phyloP scores from a whole-genome alignment of 2,797 vertebrate species.

The Microctenopoma steveboyesi region DNA sequence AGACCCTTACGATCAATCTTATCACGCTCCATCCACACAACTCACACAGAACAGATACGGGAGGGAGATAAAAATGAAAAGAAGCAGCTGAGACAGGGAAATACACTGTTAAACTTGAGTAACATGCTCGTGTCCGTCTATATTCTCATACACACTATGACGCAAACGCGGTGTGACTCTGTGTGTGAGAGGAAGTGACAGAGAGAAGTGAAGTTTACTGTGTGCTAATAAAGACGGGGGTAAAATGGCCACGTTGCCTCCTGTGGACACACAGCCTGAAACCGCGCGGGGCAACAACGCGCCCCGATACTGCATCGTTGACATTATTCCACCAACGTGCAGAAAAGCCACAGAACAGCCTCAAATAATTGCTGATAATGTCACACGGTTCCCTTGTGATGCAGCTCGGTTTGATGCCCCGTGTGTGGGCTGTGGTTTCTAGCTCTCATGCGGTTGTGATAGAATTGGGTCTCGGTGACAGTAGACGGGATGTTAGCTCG shows the following conservation, averaged over 20 bases:
- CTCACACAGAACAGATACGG: conserved; percentile 25
- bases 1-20: conserved; percentile 65
- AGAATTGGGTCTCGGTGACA: conserved; percentile 70
- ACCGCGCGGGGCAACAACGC: conserved; percentile 22
- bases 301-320: neutral
- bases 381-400: conserved; percentile 36
- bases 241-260: conserved; percentile 55
- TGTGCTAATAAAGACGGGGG: conserved; percentile 56
- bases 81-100: conserved; percentile 17
- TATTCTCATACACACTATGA: conserved; percentile 2
- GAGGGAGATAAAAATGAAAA: neutral
- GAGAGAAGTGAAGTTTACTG: conserved; percentile 56
- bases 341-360: conserved; percentile 31
- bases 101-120: conserved; percentile 17
- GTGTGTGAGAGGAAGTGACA: conserved; percentile 62
- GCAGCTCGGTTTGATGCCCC: conserved; percentile 32
- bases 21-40: conserved; percentile 62
- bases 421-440: conserved; percentile 28
- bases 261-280: conserved; percentile 33
- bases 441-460: conserved; percentile 48
- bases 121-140: conserved; percentile 5
- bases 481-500: conserved; percentile 52
- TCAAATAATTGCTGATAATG: conserved; percentile 48
- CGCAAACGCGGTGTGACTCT: conserved; percentile 20
- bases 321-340: conserved; percentile 30